phyloP scores from a whole-genome alignment of 2,888 invertebrate species.

The Orthonevra nobilis region DNA sequence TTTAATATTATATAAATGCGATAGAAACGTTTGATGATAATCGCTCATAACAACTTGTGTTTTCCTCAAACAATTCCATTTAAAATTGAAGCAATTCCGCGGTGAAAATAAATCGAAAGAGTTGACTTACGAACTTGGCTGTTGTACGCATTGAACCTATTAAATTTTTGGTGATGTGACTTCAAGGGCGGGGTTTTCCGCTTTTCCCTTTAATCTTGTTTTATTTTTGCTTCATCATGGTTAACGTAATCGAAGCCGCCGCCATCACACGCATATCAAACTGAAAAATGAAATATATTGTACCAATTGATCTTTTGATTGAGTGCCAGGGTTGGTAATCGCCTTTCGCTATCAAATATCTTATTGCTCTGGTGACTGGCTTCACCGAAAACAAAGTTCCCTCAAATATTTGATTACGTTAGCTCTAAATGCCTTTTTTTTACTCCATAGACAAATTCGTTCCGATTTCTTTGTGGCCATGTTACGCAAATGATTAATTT shows the following conservation, averaged over 20 bases:
- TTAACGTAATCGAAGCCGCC: conserved; percentile 19
- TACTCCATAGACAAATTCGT: conserved; percentile 17
- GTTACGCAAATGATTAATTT: conserved; percentile 32
- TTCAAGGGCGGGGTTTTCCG: conserved; percentile 54
- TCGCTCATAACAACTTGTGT: too few relatives aligned
- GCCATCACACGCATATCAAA: conserved; percentile 47
- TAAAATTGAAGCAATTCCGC: too few relatives aligned
- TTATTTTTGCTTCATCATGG: conserved; percentile 12
- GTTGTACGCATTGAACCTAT: conserved; percentile 38
- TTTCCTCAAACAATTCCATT: too few relatives aligned
- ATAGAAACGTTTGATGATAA: not conserved
- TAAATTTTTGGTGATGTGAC: conserved; percentile 44
- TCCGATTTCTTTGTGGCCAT: conserved; percentile 35
- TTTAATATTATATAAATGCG: conserved; percentile 42
- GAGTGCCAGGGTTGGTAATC: conserved; percentile 39
- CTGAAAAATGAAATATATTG: conserved; percentile 31
- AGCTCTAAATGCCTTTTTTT: not conserved
- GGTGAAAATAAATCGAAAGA: conserved; percentile 46
- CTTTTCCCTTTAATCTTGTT: too few relatives aligned
- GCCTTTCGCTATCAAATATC: conserved; percentile 34
- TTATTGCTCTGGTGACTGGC: conserved; percentile 21
- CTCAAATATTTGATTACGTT: conserved; percentile 18
- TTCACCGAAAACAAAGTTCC: conserved; percentile 26
- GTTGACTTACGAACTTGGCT: conserved; percentile 37
- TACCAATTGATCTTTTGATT: conserved; percentile 54